These are phyloP conservation scores for Anthoscopus minutus DNA, from an alignment of 2,113 vertebrate species.

Conservation along the genomic window DNA sequence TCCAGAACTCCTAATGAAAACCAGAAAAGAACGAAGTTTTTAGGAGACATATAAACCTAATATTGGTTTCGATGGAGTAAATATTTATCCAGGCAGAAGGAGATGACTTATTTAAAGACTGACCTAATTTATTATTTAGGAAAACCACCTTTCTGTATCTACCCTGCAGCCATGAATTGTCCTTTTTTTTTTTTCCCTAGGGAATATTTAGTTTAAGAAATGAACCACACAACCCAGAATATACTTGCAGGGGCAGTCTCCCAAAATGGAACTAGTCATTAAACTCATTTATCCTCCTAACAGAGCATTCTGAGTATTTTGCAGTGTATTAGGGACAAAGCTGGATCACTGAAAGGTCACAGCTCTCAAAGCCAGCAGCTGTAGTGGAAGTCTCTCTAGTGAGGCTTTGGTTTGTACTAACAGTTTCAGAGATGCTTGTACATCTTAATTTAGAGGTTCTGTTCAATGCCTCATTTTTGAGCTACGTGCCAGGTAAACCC, in stretches of 20 bases:
- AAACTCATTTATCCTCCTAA: slow-evolving; percentile 31
- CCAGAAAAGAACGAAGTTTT: slow-evolving; percentile 8
- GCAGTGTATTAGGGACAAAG: background rate
- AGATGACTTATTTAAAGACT: slow-evolving; percentile 44
- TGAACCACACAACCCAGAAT: slow-evolving; percentile 19
- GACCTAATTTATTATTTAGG: slow-evolving; percentile 49
- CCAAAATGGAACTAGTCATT: slow-evolving; percentile 50
- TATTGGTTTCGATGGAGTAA: slow-evolving; percentile 35
- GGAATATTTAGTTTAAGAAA: background rate
- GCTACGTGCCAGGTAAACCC: background rate
- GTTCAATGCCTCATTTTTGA: background rate
- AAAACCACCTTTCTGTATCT: slow-evolving; percentile 32
- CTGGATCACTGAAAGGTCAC: slow-evolving; percentile 1
- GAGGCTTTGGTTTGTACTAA: background rate
- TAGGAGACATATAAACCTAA: slow-evolving; percentile 6
- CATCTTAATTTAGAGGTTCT: background rate
- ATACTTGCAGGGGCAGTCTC: background rate
- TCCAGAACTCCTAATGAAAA: slow-evolving; percentile 2
- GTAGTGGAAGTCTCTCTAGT: background rate
- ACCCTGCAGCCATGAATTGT: slow-evolving; percentile 28
- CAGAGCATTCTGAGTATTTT: background rate
- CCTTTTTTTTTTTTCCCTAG: background rate
- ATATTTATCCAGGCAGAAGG: slow-evolving; percentile 37
- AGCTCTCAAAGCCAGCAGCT: background rate
- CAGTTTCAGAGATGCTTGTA: background rate